Base-by-base conservation (phyloP, 1,140 invertebrate species). In the Megalonaias nervosa region DNA sequence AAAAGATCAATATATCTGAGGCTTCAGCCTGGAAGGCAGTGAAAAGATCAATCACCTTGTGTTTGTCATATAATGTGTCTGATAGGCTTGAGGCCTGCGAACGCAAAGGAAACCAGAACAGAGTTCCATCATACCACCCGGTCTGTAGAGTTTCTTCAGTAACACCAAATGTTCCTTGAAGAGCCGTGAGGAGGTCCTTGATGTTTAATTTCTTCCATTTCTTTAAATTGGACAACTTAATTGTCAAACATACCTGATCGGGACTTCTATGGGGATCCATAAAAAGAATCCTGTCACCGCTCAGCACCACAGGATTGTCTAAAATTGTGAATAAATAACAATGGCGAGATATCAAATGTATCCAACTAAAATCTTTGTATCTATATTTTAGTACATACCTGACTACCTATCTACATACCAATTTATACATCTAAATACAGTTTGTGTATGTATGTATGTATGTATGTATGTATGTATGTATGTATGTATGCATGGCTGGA, bases 41-140 rank as follows among this genome's bases (percentile, higher is more conserved):
- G 31, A 85, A 84, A 0, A 86, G 61, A 23, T 79, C 65, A 62
- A 58, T 19, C 23, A 86, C 71, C 57, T 81, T 81, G 16, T 75
- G 58, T 68, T 77, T 66, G 17, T 74, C 56, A 71, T 83, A 83
- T 19, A 79, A 6, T 0, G 38, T 79, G 21, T 67, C 61, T 1
- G 79, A 81, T 14, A 83, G 71, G 19, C 62, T 57, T 38, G 68
- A 79, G 48, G n/a, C 19, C 4, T 67, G 31, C 12, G 17, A 31
- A 12, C 65, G 65, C 17, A 67, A 31, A 21, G 65, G 65, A 31
- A 67, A 67, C 19, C 65, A 31, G 13, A 31, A 67, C 11, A 67
- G 21, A 12, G 65, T 67, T 17, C 65, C 65, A 23, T 67, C 6
- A 1, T 23, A 31, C n/a, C 16, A 6, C 31, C 65, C 82, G n/a